Base-by-base conservation (phyloP, 2,888 invertebrate genomes). In the Epinotia ramella region DNA sequence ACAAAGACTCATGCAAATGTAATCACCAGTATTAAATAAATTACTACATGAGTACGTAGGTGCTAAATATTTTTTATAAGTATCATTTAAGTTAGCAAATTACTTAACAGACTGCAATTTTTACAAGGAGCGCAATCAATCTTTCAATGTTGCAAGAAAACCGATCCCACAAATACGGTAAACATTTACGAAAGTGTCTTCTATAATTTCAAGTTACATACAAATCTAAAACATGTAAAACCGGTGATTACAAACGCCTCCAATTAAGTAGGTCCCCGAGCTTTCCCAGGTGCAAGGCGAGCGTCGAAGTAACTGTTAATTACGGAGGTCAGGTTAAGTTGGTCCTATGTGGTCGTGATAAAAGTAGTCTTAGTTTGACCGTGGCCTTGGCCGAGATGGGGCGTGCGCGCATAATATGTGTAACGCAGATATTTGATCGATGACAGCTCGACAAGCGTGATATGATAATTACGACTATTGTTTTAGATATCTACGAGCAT, bases 321-420 rank as follows among this genome's bases (percentile, higher is more conserved):
- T 11, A 33, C 12, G 44, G 72, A 56, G 79, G 73, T 81, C 80
- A 62, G 40, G 28, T 56, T 57, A n/a, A 12, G 65, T 49, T 79
- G 79, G 80, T 77, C 70, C 3, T 24, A 63, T 68, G 72, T 69
- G 78, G 76, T 79, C 79, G 80, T 83, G 83, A 86, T 84, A 86
- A 87, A 87, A 87, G 88, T 87, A 82, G 88, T 86, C 82, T 83
- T 83, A 82, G 84, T 73, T 80, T 83, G 86, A 86, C 86, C 84
- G 82, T 81, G 87, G 87, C 92, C 92, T 91, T 92, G 92, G 86
- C 91, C 91, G 82, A 86, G 78, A 81, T 87, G 82, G 33, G 16
- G 53, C 40, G 53, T 53, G n/a, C 13, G 49, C 49, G 63, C 18
- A 24, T 78, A 73, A 78, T 77, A 77, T 78, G 77, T 79, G 80